phyloP scores from a whole-genome alignment of 2,888 invertebrate species.

The Lycocerus yunnanus region DNA sequence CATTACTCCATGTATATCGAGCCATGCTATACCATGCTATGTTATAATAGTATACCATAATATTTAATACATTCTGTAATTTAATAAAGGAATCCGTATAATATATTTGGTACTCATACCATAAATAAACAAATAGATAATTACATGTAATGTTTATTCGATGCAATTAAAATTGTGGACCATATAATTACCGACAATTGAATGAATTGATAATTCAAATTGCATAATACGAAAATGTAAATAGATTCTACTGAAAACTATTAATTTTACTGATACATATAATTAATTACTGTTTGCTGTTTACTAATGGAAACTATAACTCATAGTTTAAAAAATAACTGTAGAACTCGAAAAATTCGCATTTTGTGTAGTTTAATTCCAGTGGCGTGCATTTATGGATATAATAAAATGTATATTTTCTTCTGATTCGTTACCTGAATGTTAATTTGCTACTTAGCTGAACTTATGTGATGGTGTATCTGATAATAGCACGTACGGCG shows the following conservation, averaged over 20 bases:
- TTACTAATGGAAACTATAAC: not conserved
- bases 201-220: too few species aligned
- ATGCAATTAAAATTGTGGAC: too few species aligned
- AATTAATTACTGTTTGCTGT: not conserved
- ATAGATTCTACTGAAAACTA: too few species aligned
- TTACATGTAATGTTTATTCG: too few species aligned
- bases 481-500: conserved; percentile 46
- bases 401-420: conserved; percentile 33
- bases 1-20: not conserved
- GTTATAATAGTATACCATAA: too few species aligned
- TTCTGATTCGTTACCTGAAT: conserved; percentile 49
- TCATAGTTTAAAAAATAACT: not conserved
- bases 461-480: conserved; percentile 46
- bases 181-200: too few species aligned
- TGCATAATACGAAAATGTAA: too few species aligned
- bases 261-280: too few species aligned
- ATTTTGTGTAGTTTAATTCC: conserved; percentile 4
- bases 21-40: not conserved
- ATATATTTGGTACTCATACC: too few species aligned
- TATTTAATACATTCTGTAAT: too few species aligned
- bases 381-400: conserved; percentile 15
- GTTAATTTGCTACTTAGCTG: conserved; percentile 49
- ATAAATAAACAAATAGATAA: too few species aligned
- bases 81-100: too few species aligned
- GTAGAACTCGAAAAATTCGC: conserved; percentile 2